These are phyloP conservation scores for Sphaeridia pumilis DNA, from an alignment of 2,888 invertebrate genomes.

Conservation along the genomic window DNA sequence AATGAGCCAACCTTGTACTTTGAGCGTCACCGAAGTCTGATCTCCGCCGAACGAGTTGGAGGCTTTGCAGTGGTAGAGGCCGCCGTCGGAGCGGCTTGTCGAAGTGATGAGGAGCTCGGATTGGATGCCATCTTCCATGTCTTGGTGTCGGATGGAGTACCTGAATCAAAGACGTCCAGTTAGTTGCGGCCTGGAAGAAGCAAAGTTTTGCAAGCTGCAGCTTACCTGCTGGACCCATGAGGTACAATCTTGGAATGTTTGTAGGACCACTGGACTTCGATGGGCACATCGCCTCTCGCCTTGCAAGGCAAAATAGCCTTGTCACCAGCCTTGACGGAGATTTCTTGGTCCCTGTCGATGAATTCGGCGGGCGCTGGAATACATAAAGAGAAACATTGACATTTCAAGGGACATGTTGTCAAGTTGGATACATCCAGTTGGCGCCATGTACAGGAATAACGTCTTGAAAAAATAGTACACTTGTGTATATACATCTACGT, in stretches of 20 bases:
- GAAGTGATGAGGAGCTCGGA: conserved; percentile 74
- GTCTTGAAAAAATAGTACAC: too few species aligned
- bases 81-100: conserved; percentile 77
- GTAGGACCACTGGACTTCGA: conserved; percentile 65
- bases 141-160: conserved; percentile 63
- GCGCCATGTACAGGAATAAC: too few species aligned
- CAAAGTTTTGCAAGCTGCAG: not conserved
- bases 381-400: not conserved
- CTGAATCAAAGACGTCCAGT: conserved; percentile 39
- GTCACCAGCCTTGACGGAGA: conserved; percentile 69
- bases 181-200: not conserved
- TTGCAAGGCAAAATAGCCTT: conserved; percentile 75
- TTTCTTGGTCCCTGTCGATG: conserved; percentile 66
- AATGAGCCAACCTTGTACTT: conserved; percentile 87
- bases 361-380: conserved; percentile 68
- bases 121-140: conserved; percentile 65
- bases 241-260: conserved; percentile 30
- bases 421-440: too few species aligned
- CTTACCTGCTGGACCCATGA: conserved; percentile 28
- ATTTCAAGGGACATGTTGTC: too few species aligned
- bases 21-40: conserved; percentile 77
- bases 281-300: conserved; percentile 74
- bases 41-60: conserved; percentile 83
- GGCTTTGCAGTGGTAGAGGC: conserved; percentile 74
- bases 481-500: too few species aligned